Evolutionary conservation across 1,140 invertebrate genomes (phyloP).

Genomic region (Aphidius ervi): DNA sequence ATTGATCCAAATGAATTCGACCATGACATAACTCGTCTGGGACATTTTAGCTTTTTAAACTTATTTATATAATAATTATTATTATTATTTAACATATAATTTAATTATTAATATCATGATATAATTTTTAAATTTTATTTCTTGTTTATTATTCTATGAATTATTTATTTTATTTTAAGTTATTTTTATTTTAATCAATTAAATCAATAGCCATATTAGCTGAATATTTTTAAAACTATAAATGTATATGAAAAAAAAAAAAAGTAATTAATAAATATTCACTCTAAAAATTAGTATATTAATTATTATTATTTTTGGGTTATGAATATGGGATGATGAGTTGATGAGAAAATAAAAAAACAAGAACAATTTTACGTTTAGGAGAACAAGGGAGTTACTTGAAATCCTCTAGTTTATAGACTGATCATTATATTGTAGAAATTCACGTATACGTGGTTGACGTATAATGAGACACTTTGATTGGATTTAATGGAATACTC

Average conservation of each 20-base stretch:
- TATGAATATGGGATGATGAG: constrained; percentile 1
- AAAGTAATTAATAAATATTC: no score
- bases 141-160: background rate
- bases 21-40: constrained; percentile 20
- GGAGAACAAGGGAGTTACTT: constrained; percentile 3
- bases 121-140: no score
- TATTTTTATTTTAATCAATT: no score
- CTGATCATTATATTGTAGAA: constrained; percentile 28
- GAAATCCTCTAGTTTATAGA: constrained; percentile 30
- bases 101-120: no score
- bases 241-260: no score
- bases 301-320: no score
- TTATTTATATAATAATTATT: no score
- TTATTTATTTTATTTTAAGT: background rate
- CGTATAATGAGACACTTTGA: constrained; percentile 46
- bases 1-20: constrained; percentile 38
- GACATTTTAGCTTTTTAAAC: no score
- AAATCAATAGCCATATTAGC: no score
- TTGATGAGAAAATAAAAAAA: background rate
- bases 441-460: constrained; percentile 25
- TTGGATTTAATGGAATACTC: constrained; percentile 44
- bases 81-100: no score
- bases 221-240: no score
- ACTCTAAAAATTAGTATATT: no score
- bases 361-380: constrained; percentile 18